Conservation (phyloP, 2,888 invertebrate genomes). For the Teleogryllus oceanicus region DNA sequence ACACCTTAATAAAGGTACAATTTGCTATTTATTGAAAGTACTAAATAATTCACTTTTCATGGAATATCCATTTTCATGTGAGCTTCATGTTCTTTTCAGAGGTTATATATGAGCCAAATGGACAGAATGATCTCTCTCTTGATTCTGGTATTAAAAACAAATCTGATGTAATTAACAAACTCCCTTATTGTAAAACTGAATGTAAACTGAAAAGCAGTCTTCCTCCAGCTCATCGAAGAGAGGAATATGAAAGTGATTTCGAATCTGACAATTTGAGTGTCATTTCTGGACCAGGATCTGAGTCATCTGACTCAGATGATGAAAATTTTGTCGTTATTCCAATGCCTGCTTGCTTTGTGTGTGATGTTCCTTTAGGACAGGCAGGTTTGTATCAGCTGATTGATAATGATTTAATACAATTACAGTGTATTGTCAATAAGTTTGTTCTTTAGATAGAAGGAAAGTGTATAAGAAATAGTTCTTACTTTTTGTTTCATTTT, state of each 20-base stretch:
- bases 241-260: slow-evolving; percentile 40
- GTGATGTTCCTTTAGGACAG: slow-evolving; percentile 27
- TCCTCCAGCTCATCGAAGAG: slow-evolving; percentile 18
- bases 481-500: too few relatives aligned
- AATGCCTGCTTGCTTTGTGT: slow-evolving; percentile 40
- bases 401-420: too few relatives aligned
- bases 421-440: too few relatives aligned
- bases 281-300: slow-evolving; percentile 42
- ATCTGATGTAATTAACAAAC: background rate
- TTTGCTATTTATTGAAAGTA: too few relatives aligned
- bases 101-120: background rate
- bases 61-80: too few relatives aligned
- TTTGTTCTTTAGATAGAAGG: too few relatives aligned
- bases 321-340: slow-evolving; percentile 45
- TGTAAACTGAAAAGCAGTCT: background rate
- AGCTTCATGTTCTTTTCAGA: too few relatives aligned
- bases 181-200: background rate
- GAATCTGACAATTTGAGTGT: slow-evolving; percentile 46
- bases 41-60: too few relatives aligned
- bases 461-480: too few relatives aligned
- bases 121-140: background rate
- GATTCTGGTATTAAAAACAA: background rate
- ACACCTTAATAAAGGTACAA: too few relatives aligned
- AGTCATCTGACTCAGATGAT: slow-evolving; percentile 41
- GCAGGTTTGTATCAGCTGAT: background rate